These are phyloP conservation scores for Heteractis magnifica DNA, from an alignment of 92 coral and sea anemone genomes.

Conservation along the genomic window DNA sequence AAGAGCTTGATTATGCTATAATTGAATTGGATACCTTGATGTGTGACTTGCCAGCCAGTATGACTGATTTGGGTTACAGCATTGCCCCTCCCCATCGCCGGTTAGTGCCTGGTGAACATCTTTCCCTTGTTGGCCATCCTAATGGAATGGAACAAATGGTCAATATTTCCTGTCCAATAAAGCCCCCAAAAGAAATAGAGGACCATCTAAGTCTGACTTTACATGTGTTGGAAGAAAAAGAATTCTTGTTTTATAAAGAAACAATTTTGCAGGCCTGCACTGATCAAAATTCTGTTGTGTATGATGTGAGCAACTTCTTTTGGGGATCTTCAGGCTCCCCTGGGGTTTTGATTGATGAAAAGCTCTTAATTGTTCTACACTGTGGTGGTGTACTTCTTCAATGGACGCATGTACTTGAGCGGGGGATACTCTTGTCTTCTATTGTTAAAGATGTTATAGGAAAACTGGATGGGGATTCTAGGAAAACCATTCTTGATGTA, in stretches of 20 bases:
- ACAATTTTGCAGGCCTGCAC: background rate
- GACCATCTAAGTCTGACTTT: background rate
- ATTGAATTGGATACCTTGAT: background rate
- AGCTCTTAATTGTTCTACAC: background rate
- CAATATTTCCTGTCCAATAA: background rate
- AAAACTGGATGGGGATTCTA: background rate
- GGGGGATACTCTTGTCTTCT: background rate
- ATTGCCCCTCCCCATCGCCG: slow-evolving; percentile 1
- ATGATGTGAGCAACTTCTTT: slow-evolving; percentile 5
- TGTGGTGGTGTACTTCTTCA: background rate
- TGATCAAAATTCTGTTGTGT: background rate
- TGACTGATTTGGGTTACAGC: background rate
- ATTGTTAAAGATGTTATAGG: background rate
- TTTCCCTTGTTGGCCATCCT: slow-evolving; percentile 12
- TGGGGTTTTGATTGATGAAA: background rate
- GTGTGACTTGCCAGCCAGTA: background rate
- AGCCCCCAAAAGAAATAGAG: background rate
- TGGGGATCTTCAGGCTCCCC: slow-evolving; percentile 13
- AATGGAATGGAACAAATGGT: background rate
- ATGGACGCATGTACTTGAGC: background rate
- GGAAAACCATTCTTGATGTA: background rate
- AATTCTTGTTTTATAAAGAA: background rate
- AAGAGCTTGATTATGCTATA: slow-evolving; percentile 6
- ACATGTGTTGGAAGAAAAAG: background rate
- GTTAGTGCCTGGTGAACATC: background rate